Percentiles rank a stretch among this genome's conserved stretches.
phyloP scores from a whole-genome alignment of 2,113 vertebrate species.

The Rana temporaria region DNA sequence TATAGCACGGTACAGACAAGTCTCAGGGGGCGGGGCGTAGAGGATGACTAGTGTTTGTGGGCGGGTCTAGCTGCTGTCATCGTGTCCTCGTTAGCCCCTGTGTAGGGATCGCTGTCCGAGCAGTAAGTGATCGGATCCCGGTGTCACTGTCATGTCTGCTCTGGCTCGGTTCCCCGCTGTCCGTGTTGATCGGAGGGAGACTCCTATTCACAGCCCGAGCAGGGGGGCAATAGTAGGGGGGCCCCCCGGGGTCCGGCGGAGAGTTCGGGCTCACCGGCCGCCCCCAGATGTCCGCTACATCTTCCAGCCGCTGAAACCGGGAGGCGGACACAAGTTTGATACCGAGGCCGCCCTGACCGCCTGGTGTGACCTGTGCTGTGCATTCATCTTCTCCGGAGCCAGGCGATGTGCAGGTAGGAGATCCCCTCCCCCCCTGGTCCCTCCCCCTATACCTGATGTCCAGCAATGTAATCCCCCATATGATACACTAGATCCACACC shows the following conservation, averaged over 20 bases:
- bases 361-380: constrained; percentile 66
- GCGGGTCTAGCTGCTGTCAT: background rate
- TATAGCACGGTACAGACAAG: background rate
- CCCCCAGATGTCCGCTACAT: constrained; percentile 58
- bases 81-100: background rate
- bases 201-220: background rate
- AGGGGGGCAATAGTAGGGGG: background rate
- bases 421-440: too few species aligned
- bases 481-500: too few species aligned
- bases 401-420: constrained; percentile 61
- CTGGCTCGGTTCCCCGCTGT: background rate
- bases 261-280: background rate
- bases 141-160: background rate
- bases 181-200: background rate
- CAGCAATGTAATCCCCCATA: too few species aligned
- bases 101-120: background rate
- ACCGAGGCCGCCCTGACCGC: constrained; percentile 48
- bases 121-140: background rate
- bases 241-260: background rate
- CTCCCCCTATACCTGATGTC: too few species aligned
- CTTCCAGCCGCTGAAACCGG: constrained; percentile 54
- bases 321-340: constrained; percentile 57
- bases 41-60: background rate
- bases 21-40: background rate
- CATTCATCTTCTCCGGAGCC: constrained; percentile 60